Evolutionary conservation across 2,113 vertebrate species (phyloP).

Genomic region (Eptesicus fuscus): DNA sequence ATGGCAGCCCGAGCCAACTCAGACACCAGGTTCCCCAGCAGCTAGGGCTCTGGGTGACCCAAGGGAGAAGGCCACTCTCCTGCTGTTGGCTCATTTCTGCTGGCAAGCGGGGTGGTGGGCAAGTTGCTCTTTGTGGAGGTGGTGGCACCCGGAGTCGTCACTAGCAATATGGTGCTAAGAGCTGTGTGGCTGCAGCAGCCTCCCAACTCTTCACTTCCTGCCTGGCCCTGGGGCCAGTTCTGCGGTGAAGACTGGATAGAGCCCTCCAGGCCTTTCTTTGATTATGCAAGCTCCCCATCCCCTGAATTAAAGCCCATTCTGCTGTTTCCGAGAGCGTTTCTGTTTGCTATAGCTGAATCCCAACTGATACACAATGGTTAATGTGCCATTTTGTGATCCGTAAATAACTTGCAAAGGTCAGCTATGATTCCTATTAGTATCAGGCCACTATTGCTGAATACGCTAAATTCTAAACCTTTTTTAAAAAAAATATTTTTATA

Average conservation of each 20-base stretch:
- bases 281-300: background rate
- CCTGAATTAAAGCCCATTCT: background rate
- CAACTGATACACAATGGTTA: background rate
- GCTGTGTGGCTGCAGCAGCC: background rate
- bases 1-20: background rate
- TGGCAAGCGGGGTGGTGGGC: background rate
- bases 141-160: background rate
- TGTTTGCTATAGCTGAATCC: background rate
- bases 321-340: background rate
- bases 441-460: background rate
- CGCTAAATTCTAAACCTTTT: background rate
- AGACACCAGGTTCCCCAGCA: background rate
- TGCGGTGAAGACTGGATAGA: background rate
- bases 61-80: background rate
- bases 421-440: background rate
- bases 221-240: background rate
- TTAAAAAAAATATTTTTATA: too few species aligned
- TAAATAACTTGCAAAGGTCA: background rate
- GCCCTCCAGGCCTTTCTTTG: background rate
- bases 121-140: background rate
- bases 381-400: background rate
- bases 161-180: background rate
- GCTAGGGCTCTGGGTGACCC: background rate
- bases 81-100: background rate
- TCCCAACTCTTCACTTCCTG: background rate